Conservation (phyloP, 2,888 invertebrate genomes). For the Ernsta delagoae region DNA sequence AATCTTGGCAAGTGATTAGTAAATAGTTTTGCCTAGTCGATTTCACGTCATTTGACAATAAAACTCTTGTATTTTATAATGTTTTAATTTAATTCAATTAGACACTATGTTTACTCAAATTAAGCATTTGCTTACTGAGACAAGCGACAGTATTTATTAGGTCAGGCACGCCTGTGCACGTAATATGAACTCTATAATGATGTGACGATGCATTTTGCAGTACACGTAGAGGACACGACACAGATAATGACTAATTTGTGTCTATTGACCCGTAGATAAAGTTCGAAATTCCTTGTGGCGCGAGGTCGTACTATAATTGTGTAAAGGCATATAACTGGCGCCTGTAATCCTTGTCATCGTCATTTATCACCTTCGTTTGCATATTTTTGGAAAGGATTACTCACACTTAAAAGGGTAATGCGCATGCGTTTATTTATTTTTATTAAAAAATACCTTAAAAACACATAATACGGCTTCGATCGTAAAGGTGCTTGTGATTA, state of each 20-base stretch:
- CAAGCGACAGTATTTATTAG: slow-evolving; percentile 60
- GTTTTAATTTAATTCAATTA: neutral
- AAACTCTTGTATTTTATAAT: no score
- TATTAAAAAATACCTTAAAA: slow-evolving; percentile 30
- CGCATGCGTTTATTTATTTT: slow-evolving; percentile 42
- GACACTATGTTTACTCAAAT: slow-evolving; percentile 53
- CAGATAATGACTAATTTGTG: slow-evolving; percentile 17
- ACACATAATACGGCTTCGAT: slow-evolving; percentile 7
- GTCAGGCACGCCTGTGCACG: slow-evolving; percentile 61
- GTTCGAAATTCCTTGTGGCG: slow-evolving; percentile 11
- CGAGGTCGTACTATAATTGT: no score
- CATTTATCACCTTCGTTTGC: slow-evolving; percentile 31
- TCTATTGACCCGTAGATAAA: slow-evolving; percentile 18
- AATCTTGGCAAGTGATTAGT: no score
- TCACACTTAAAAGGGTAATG: slow-evolving; percentile 44
- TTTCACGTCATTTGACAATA: no score
- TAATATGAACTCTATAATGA: slow-evolving; percentile 50
- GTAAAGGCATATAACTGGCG: no score
- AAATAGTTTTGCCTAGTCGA: no score
- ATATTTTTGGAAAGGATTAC: slow-evolving; percentile 34
- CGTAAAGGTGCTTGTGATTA: no score
- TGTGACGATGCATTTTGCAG: slow-evolving; percentile 41
- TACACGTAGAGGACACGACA: slow-evolving; percentile 30
- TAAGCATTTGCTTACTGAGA: slow-evolving; percentile 61
- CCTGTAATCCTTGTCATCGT: slow-evolving; percentile 21